Percentiles rank a stretch among this genome's conserved stretches.
These are phyloP conservation scores for Delphinapterus leucas DNA, from an alignment of 2,113 vertebrate species.

Conservation along the genomic window DNA sequence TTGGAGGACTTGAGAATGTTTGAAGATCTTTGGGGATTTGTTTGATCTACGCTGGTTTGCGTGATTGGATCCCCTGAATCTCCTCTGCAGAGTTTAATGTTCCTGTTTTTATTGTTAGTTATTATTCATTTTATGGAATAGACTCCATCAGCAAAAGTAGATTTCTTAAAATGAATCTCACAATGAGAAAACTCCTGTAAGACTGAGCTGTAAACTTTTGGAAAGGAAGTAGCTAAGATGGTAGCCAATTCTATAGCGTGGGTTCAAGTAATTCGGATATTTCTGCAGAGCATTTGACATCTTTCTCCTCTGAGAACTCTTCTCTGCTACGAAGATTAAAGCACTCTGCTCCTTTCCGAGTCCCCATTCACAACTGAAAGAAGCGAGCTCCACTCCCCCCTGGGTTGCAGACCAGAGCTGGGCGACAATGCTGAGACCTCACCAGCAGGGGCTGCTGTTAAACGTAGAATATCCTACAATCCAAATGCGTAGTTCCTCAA, in stretches of 20 bases:
- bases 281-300: not conserved
- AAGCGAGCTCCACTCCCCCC: not conserved
- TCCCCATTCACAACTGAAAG: not conserved
- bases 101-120: not conserved
- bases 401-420: not conserved
- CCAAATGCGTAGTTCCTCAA: not conserved
- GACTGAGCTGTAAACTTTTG: not conserved
- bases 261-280: not conserved
- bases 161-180: slow-evolving; percentile 2
- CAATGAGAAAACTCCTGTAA: not conserved
- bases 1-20: not conserved
- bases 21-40: not conserved
- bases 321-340: not conserved
- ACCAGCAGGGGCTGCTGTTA: slow-evolving; percentile 46
- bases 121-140: not conserved
- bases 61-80: not conserved
- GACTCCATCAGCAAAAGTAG: not conserved
- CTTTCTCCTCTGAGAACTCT: not conserved
- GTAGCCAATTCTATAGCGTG: not conserved
- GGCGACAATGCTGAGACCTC: not conserved
- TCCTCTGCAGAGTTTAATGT: not conserved
- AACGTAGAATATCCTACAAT: not conserved
- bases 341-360: not conserved
- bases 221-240: not conserved
- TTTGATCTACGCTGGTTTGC: not conserved